Percentiles rank a stretch among this genome's conserved stretches.
phyloP scores from a whole-genome alignment of 2,888 invertebrate genomes.

The Mesorhabditis belari region DNA sequence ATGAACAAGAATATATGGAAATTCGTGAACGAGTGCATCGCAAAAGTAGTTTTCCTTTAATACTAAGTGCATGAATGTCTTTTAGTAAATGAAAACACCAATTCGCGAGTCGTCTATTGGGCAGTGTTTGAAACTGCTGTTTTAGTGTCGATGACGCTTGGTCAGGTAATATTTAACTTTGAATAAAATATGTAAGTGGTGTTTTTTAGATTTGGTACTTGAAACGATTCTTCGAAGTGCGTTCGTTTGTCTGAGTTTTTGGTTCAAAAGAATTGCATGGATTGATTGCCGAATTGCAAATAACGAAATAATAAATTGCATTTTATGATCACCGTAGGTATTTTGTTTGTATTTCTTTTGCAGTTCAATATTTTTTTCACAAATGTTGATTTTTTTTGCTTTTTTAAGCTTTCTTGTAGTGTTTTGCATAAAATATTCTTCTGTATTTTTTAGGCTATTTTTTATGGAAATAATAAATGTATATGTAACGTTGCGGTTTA shows the following conservation, averaged over 20 bases:
- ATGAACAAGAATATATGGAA: not conserved
- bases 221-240: conserved; percentile 94
- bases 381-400: no score
- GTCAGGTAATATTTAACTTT: no score
- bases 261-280: no score
- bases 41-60: no score
- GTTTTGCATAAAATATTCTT: no score
- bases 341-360: conserved; percentile 96
- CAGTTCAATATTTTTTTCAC: no score
- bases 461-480: no score
- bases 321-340: conserved; percentile 94
- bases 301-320: conserved; percentile 96
- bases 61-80: no score
- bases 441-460: no score
- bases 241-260: conserved; percentile 85
- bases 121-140: conserved; percentile 92
- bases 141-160: conserved; percentile 65
- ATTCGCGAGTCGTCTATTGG: conserved; percentile 91
- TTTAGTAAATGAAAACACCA: conserved; percentile 95
- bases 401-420: no score
- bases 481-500: no score
- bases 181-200: no score
- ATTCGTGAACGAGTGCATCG: not conserved
- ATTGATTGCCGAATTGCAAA: conserved; percentile 94
- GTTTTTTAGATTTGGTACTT: conserved; percentile 94